Percentiles rank a stretch among this genome's conserved stretches.
Conservation (phyloP, 2,113 vertebrate genomes). For the Leptobrachium leishanense region DNA sequence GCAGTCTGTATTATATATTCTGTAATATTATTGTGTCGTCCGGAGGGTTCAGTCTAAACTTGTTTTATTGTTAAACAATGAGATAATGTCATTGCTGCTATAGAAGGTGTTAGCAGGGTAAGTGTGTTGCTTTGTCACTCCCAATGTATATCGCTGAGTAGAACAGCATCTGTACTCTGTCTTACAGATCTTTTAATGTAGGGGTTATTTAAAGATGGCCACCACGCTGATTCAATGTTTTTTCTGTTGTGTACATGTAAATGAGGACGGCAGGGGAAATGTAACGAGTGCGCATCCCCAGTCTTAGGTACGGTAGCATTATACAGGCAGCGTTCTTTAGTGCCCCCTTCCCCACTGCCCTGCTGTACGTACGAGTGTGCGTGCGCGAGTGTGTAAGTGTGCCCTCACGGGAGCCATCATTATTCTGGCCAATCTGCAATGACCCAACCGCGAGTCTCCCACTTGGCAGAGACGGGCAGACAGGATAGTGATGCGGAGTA, state of each 20-base stretch:
- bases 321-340: background rate
- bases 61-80: slow-evolving; percentile 46
- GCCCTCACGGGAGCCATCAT: slow-evolving; percentile 15
- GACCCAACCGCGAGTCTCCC: background rate
- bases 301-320: slow-evolving; percentile 19
- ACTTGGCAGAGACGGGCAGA: background rate
- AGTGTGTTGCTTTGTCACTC: slow-evolving; percentile 44
- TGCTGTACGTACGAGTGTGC: background rate
- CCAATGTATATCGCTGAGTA: slow-evolving; percentile 49
- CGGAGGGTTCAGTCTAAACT: slow-evolving; percentile 46
- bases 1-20: slow-evolving; percentile 45
- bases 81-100: slow-evolving; percentile 48
- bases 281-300: slow-evolving; percentile 10
- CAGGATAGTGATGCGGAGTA: background rate
- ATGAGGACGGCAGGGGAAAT: slow-evolving; percentile 16
- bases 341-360: background rate
- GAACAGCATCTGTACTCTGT: slow-evolving; percentile 44
- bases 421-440: background rate
- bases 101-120: slow-evolving; percentile 49
- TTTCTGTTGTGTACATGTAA: slow-evolving; percentile 32
- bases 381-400: background rate
- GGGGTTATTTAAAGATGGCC: slow-evolving; percentile 40
- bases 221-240: slow-evolving; percentile 29
- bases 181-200: slow-evolving; percentile 38
- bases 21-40: slow-evolving; percentile 48